Conservation (phyloP, 2,113 vertebrate genomes). For the Pelvicachromis taeniatus region DNA sequence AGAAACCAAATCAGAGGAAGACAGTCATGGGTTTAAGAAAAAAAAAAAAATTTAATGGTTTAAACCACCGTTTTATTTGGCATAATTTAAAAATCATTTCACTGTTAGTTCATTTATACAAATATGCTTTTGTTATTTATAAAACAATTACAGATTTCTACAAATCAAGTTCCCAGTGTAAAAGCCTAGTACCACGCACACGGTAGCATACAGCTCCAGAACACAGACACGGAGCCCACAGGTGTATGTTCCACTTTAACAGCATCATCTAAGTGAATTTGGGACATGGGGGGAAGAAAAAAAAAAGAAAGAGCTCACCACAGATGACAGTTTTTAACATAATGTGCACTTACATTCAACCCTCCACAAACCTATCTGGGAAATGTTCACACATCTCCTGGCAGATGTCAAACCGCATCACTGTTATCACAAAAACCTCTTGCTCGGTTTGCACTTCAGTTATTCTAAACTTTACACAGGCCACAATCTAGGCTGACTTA, state of each 20-base stretch:
- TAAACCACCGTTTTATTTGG: conserved; percentile 73
- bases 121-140: conserved; percentile 77
- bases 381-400: conserved; percentile 37
- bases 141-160: conserved; percentile 75
- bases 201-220: conserved; percentile 64
- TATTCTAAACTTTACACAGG: conserved; percentile 43
- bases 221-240: conserved; percentile 56
- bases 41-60: conserved; percentile 15
- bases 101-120: conserved; percentile 84
- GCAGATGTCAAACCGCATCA: conserved; percentile 28
- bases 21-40: background rate
- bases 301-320: conserved; percentile 22
- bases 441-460: conserved; percentile 27
- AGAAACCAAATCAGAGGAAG: background rate
- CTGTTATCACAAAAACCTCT: conserved; percentile 3
- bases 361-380: conserved; percentile 22
- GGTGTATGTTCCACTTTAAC: conserved; percentile 63
- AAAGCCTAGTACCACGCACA: conserved; percentile 81
- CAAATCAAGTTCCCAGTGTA: conserved; percentile 89
- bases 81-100: conserved; percentile 81
- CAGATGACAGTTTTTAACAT: conserved; percentile 52
- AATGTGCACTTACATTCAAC: conserved; percentile 57
- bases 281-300: conserved; percentile 13
- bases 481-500: conserved; percentile 12
- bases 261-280: conserved; percentile 55